Conservation (phyloP, 2,888 invertebrate species). For the Troides aeacus region DNA sequence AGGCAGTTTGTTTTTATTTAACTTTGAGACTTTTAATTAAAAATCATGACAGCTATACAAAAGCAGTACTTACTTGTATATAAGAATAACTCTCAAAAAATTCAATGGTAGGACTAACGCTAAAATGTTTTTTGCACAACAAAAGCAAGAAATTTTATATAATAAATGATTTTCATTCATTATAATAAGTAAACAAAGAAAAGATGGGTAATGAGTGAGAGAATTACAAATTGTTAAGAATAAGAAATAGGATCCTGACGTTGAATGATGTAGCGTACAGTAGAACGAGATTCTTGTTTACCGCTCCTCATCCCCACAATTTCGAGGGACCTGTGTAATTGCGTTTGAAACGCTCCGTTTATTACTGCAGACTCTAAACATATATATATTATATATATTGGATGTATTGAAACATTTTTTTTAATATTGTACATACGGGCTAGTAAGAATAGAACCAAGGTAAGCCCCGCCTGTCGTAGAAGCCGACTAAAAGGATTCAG, state of each 20-base stretch:
- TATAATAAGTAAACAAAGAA: conserved; percentile 23
- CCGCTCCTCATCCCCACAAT: conserved; percentile 18
- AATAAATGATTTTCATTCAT: conserved; percentile 19
- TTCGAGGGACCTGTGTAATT: conserved; percentile 25
- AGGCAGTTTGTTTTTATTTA: too few relatives aligned
- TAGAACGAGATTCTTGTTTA: conserved; percentile 28
- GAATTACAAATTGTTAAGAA: conserved; percentile 27
- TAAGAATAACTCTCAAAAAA: not conserved
- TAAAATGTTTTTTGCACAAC: conserved; percentile 11
- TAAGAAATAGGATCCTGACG: conserved; percentile 23
- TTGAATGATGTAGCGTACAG: conserved; percentile 30
- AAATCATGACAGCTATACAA: too few relatives aligned
- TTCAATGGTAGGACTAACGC: not conserved
- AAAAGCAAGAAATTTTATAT: conserved; percentile 16
- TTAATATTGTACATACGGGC: too few relatives aligned
- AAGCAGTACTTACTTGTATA: too few relatives aligned
- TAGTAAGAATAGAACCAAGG: too few relatives aligned
- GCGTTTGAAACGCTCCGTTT: conserved; percentile 25
- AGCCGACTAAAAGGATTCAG: too few relatives aligned
- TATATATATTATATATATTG: not conserved
- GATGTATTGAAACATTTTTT: too few relatives aligned
- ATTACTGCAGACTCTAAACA: conserved; percentile 12
- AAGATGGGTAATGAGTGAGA: conserved; percentile 18
- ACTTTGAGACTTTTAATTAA: too few relatives aligned
- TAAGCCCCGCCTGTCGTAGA: too few relatives aligned